These are phyloP conservation scores for Saturnia pavonia DNA, from an alignment of 2,888 invertebrate genomes.

Conservation along the genomic window DNA sequence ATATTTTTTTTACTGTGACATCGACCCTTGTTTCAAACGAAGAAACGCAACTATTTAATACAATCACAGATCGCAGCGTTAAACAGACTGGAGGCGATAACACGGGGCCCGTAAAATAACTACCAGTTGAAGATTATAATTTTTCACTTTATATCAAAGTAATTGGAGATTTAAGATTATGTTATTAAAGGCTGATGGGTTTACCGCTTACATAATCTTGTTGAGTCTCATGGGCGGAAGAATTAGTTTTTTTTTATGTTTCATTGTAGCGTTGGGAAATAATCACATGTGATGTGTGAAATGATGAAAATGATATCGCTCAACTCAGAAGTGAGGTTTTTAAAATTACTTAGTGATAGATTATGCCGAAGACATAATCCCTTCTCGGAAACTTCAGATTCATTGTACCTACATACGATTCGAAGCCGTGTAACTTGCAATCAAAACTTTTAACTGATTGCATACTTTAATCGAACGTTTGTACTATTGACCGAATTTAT, in stretches of 20 bases:
- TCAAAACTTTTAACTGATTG: too few relatives aligned
- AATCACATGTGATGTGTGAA: not conserved
- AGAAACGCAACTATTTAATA: not conserved
- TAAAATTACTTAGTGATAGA: not conserved
- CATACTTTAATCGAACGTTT: too few relatives aligned
- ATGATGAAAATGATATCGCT: not conserved
- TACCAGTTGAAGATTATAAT: not conserved
- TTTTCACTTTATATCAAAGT: not conserved
- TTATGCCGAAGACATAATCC: too few relatives aligned
- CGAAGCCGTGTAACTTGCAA: too few relatives aligned
- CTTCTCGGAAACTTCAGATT: too few relatives aligned
- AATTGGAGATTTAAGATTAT: conserved; percentile 1
- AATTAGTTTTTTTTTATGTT: not conserved
- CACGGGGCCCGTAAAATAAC: not conserved
- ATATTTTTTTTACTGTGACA: not conserved
- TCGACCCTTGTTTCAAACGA: not conserved
- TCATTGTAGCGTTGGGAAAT: too few relatives aligned
- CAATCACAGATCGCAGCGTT: not conserved
- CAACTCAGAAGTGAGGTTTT: not conserved
- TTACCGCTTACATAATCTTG: not conserved
- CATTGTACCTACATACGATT: too few relatives aligned
- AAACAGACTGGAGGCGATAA: not conserved
- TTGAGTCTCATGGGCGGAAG: not conserved
- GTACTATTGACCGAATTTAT: too few relatives aligned
- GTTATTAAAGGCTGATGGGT: not conserved